These are phyloP conservation scores for Drosophila persimilis DNA, from an alignment of 1,140 invertebrate species.

Conservation along the genomic window DNA sequence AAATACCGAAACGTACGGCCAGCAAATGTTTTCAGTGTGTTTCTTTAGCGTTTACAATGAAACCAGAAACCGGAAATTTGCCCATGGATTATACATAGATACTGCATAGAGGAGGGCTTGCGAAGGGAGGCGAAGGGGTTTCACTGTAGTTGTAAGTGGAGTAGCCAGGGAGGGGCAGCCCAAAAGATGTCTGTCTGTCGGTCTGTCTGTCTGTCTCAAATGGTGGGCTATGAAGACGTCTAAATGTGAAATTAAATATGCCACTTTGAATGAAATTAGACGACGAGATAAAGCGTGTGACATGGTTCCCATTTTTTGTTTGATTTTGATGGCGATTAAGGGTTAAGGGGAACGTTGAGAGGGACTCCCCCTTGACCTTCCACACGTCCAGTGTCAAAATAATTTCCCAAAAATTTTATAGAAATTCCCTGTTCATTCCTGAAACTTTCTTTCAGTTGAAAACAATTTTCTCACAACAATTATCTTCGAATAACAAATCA, in stretches of 20 bases:
- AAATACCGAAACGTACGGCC: constrained; percentile 76
- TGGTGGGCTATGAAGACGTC: constrained; percentile 64
- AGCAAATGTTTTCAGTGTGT: constrained; percentile 25
- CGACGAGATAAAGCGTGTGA: constrained; percentile 43
- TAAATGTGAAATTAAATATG: constrained; percentile 78
- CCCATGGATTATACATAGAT: constrained; percentile 22
- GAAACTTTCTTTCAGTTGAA: neutral
- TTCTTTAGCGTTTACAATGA: constrained; percentile 60
- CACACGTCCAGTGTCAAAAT: too few relatives aligned
- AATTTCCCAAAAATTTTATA: too few relatives aligned
- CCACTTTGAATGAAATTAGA: constrained; percentile 72
- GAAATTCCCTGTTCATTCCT: too few relatives aligned
- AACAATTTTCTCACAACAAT: constrained; percentile 1
- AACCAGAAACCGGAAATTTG: constrained; percentile 73
- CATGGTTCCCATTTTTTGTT: constrained; percentile 61
- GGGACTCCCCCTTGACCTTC: too few relatives aligned
- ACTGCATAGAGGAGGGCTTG: neutral
- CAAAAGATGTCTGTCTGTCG: constrained; percentile 32
- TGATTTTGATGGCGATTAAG: neutral
- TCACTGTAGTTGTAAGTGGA: constrained; percentile 32
- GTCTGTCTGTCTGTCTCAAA: constrained; percentile 32
- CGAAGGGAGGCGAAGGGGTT: neutral
- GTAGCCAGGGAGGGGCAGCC: constrained; percentile 4
- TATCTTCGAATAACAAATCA: neutral
- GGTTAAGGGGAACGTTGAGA: too few relatives aligned